These are phyloP conservation scores for Pyrrhosoma nymphula DNA, from an alignment of 2,888 invertebrate genomes.

Conservation along the genomic window DNA sequence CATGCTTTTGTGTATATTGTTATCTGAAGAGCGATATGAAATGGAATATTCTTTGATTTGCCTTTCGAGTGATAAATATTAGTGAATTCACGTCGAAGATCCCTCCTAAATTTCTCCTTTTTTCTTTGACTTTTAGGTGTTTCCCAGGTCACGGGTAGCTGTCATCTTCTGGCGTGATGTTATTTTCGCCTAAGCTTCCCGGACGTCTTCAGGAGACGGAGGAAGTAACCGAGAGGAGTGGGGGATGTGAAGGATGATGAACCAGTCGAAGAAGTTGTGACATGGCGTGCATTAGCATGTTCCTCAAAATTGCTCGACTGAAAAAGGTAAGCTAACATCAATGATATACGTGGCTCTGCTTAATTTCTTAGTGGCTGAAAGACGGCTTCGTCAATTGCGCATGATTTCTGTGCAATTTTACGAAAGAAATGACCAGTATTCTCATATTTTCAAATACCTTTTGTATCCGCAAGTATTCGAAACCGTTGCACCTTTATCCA, in stretches of 20 bases:
- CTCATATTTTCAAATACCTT: no score
- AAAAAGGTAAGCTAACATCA: background rate
- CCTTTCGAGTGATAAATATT: no score
- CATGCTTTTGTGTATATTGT: no score
- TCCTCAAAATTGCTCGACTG: conserved; percentile 28
- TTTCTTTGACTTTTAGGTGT: background rate
- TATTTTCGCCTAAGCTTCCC: background rate
- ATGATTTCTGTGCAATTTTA: no score
- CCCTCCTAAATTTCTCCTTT: background rate
- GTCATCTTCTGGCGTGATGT: conserved; percentile 30
- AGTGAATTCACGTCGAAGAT: no score
- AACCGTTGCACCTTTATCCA: no score
- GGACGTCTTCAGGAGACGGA: conserved; percentile 31
- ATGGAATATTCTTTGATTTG: no score
- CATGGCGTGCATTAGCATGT: conserved; percentile 14
- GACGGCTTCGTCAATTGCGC: background rate
- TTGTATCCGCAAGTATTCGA: no score
- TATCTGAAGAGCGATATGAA: no score
- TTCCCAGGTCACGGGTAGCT: background rate
- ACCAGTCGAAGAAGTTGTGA: background rate
- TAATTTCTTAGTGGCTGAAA: background rate
- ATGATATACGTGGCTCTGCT: background rate
- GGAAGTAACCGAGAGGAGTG: conserved; percentile 27
- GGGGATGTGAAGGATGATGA: conserved; percentile 33
- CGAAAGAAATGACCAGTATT: no score